Conservation (phyloP, 2,113 vertebrate genomes). For the Apodemus speciosus region DNA sequence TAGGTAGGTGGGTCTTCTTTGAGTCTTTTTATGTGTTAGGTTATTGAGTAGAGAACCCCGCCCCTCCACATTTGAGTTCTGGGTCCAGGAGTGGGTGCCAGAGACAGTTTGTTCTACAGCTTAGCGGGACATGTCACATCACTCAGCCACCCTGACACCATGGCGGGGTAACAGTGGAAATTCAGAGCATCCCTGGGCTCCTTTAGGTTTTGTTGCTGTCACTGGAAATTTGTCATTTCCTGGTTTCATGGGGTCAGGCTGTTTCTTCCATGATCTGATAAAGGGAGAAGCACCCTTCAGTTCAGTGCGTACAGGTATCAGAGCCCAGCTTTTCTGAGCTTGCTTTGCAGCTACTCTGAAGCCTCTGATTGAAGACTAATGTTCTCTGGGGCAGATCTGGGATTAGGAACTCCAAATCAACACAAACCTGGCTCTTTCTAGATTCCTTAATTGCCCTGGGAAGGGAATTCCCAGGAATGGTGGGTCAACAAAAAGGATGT, state of each 20-base stretch:
- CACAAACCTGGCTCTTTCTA: neutral
- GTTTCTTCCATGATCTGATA: constrained; percentile 79
- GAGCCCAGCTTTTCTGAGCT: neutral
- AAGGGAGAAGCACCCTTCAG: constrained; percentile 13
- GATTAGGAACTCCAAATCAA: neutral
- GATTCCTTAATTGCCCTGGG: neutral
- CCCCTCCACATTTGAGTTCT: neutral
- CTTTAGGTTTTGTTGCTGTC: constrained; percentile 72
- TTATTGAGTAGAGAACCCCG: neutral
- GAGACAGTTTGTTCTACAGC: neutral
- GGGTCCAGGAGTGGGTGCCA: neutral
- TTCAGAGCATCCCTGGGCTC: neutral
- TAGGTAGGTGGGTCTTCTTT: neutral
- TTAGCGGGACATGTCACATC: neutral
- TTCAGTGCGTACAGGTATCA: neutral
- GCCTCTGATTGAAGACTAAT: constrained; percentile 15
- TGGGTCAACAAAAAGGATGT: neutral
- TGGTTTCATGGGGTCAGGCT: constrained; percentile 79
- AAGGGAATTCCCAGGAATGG: neutral
- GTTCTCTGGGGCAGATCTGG: neutral
- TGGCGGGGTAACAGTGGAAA: neutral
- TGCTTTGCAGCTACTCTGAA: neutral
- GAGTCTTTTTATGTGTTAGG: fast-evolving
- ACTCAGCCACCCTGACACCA: neutral
- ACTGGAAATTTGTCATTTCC: constrained; percentile 80